Evolutionary conservation across 2,888 invertebrate species (phyloP).

Genomic region (Drosophila kuntzei): DNA sequence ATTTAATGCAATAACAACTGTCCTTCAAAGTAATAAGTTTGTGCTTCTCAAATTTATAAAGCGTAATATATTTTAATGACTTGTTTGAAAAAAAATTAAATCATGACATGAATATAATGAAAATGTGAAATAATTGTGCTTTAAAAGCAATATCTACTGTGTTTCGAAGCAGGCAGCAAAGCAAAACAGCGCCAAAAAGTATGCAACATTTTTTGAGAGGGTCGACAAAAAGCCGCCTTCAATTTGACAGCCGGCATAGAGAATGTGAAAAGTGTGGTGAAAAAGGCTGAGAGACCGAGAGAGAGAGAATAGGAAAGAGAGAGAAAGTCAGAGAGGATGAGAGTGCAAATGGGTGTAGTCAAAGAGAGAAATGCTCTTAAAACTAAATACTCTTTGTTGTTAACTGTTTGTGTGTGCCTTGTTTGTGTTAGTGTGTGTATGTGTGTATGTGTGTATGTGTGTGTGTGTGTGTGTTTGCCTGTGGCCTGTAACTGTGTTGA

Average conservation of each 20-base stretch:
- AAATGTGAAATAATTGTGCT: background rate
- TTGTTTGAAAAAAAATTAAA: background rate
- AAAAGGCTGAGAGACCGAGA: slow-evolving; percentile 34
- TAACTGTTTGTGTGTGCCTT: slow-evolving; percentile 4
- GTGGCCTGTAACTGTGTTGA: slow-evolving; percentile 69
- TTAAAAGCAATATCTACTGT: slow-evolving; percentile 45
- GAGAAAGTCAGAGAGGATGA: background rate
- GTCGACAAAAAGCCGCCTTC: slow-evolving; percentile 33
- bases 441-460: background rate
- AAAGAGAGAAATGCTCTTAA: slow-evolving; percentile 22
- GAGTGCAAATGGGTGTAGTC: background rate
- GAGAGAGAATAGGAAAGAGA: slow-evolving; percentile 12
- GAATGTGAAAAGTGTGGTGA: slow-evolving; percentile 69
- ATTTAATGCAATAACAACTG: background rate
- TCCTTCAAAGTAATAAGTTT: background rate
- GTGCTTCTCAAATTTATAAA: no score
- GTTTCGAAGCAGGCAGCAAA: slow-evolving; percentile 45
- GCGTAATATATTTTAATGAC: no score
- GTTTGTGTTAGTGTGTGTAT: background rate
- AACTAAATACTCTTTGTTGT: slow-evolving; percentile 25
- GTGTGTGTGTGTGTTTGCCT: slow-evolving; percentile 49
- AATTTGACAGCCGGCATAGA: slow-evolving; percentile 67
- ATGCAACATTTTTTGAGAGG: slow-evolving; percentile 44
- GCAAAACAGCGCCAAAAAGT: slow-evolving; percentile 69
- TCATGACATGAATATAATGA: no score